Evolutionary conservation across 2,113 vertebrate genomes (phyloP).

Genomic region (Anarrhichthys ocellatus): DNA sequence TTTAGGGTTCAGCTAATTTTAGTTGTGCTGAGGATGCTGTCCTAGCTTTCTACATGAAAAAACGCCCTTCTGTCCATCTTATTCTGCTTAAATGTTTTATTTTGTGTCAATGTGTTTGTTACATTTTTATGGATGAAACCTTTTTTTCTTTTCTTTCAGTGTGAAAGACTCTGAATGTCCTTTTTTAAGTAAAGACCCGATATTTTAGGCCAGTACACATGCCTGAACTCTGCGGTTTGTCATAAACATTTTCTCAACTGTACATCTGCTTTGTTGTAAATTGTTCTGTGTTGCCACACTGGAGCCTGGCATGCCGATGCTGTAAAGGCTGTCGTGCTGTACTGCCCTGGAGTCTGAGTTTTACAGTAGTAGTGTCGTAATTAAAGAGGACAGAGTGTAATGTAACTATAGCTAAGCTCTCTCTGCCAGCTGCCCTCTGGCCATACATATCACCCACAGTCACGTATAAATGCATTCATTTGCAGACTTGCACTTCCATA

Average conservation of each 20-base stretch:
- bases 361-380: constrained; percentile 67
- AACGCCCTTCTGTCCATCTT: neutral
- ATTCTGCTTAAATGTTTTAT: neutral
- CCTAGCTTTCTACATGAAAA: neutral
- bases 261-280: constrained; percentile 19
- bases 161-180: no score
- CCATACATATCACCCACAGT: constrained; percentile 46
- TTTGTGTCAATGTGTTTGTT: neutral
- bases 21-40: neutral
- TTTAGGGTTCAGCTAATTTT: neutral
- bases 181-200: neutral
- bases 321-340: constrained; percentile 20
- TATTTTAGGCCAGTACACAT: neutral
- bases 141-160: neutral
- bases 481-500: constrained; percentile 31
- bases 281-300: constrained; percentile 1
- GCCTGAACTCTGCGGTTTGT: neutral
- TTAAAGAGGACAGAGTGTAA: constrained; percentile 67
- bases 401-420: constrained; percentile 60
- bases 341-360: constrained; percentile 34
- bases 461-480: constrained; percentile 40
- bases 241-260: constrained; percentile 3
- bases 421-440: constrained; percentile 55
- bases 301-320: constrained; percentile 16
- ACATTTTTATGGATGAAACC: neutral